These are phyloP conservation scores for Cephonodes hylas DNA, from an alignment of 2,888 invertebrate species.

Conservation along the genomic window DNA sequence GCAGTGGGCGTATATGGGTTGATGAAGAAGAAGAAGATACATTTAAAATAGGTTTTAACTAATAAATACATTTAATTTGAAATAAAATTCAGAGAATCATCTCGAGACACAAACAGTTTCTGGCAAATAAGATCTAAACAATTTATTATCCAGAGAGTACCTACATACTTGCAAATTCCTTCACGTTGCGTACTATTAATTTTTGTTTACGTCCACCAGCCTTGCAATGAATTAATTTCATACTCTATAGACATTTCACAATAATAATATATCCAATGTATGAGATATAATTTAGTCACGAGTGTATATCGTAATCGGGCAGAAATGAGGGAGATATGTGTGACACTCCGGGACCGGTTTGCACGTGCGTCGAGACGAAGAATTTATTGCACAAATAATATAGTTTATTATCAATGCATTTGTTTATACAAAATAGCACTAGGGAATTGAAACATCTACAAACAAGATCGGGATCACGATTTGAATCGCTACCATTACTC, in stretches of 20 bases:
- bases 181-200: background rate
- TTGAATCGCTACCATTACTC: background rate
- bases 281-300: slow-evolving; percentile 16
- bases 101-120: background rate
- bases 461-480: background rate
- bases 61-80: too few relatives aligned
- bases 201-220: background rate
- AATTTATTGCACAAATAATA: slow-evolving; percentile 33
- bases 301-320: slow-evolving; percentile 26
- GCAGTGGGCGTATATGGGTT: too few relatives aligned
- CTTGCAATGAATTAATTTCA: background rate
- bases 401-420: slow-evolving; percentile 1
- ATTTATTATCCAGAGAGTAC: too few relatives aligned
- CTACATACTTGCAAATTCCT: too few relatives aligned
- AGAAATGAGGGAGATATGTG: slow-evolving; percentile 29
- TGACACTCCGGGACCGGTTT: slow-evolving; percentile 24
- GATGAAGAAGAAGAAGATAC: too few relatives aligned
- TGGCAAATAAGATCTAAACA: too few relatives aligned
- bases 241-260: background rate
- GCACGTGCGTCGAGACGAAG: slow-evolving; percentile 18
- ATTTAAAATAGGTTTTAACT: too few relatives aligned
- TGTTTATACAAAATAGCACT: background rate
- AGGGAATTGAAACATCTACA: background rate
- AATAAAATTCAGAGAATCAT: too few relatives aligned
- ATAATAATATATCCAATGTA: background rate